phyloP scores from a whole-genome alignment of 1,140 invertebrate species.

The Samia ricini region DNA sequence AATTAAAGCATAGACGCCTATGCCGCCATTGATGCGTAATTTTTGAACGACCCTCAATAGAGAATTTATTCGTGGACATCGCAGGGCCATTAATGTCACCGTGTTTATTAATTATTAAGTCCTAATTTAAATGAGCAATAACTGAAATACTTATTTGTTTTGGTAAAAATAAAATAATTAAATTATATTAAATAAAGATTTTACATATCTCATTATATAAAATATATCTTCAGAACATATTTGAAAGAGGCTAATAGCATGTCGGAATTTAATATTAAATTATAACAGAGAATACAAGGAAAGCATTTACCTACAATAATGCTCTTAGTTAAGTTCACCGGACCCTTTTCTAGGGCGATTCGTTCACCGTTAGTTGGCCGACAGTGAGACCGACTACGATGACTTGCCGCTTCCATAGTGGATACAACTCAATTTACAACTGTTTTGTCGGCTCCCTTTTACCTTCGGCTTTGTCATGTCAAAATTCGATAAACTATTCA shows the following conservation, averaged over 20 bases:
- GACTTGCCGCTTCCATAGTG: constrained; percentile 5
- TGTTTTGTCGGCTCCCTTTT: constrained; percentile 11
- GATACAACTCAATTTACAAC: constrained; percentile 10
- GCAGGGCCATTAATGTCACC: neutral
- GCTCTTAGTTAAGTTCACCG: constrained; percentile 1
- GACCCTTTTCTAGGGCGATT: constrained; percentile 18
- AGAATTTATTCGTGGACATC: neutral
- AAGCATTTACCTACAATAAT: neutral
- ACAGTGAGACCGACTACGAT: constrained; percentile 21
- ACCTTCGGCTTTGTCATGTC: neutral
- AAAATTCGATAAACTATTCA: neutral
- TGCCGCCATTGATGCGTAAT: too few species aligned
- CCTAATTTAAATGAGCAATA: neutral
- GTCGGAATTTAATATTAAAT: neutral
- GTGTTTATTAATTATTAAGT: too few species aligned
- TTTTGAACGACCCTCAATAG: too few species aligned
- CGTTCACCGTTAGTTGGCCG: constrained; percentile 16
- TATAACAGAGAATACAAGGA: neutral
- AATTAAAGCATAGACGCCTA: too few species aligned
- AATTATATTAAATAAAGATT: too few species aligned
- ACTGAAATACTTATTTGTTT: neutral
- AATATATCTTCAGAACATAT: too few species aligned
- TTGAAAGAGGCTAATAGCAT: too few species aligned
- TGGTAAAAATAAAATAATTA: too few species aligned
- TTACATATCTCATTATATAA: too few species aligned